Evolutionary conservation across 2,113 vertebrate species (phyloP).

Genomic region (Micromys minutus): DNA sequence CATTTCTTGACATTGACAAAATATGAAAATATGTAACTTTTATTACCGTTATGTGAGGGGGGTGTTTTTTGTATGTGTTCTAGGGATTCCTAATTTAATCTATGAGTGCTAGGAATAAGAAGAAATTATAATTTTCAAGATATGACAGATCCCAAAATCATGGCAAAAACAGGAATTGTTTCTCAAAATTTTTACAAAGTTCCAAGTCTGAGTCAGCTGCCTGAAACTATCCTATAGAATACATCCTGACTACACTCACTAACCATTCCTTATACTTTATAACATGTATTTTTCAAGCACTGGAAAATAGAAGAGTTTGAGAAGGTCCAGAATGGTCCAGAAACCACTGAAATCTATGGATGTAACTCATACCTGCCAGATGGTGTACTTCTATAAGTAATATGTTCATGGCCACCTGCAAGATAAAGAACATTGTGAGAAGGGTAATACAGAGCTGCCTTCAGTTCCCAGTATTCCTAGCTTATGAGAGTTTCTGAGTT

Average conservation of each 20-base stretch:
- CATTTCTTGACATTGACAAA: neutral
- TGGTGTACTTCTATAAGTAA: too few relatives aligned
- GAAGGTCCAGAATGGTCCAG: neutral
- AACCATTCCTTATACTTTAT: neutral
- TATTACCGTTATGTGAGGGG: neutral
- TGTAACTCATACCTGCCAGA: neutral
- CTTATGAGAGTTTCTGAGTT: neutral
- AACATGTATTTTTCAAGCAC: neutral
- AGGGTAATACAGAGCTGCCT: neutral
- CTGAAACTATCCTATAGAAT: neutral
- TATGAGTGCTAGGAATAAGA: neutral
- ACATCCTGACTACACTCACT: neutral
- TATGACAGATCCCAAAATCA: too few relatives aligned
- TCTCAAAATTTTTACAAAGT: neutral
- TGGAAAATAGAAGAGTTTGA: neutral
- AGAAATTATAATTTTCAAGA: neutral
- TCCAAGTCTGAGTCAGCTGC: neutral
- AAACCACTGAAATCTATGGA: too few relatives aligned
- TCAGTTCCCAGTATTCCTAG: neutral
- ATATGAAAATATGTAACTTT: neutral
- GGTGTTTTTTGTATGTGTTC: too few relatives aligned
- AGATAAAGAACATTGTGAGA: neutral
- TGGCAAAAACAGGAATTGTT: neutral
- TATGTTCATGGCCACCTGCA: too few relatives aligned
- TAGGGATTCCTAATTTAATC: neutral